These are phyloP conservation scores for Prinia subflava DNA, from an alignment of 2,113 vertebrate species.

Conservation along the genomic window DNA sequence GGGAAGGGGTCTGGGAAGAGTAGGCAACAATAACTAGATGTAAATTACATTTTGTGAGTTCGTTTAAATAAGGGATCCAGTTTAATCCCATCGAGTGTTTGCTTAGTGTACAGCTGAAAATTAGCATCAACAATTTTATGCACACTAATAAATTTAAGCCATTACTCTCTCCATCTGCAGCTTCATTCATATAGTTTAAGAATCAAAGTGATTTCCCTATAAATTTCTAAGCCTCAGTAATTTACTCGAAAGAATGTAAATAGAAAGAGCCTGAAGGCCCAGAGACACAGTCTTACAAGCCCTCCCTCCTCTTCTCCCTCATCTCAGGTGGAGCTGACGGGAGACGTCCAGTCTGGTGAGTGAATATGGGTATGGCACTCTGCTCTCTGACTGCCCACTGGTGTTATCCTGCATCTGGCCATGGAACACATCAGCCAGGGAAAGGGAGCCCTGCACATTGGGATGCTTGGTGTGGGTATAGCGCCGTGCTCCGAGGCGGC, in stretches of 20 bases:
- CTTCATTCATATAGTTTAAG: constrained; percentile 61
- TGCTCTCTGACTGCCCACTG: fast-evolving
- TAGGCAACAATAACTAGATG: constrained; percentile 28
- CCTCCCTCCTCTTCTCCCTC: not conserved
- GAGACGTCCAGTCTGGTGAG: not conserved
- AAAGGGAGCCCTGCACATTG: not conserved
- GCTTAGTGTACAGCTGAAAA: constrained; percentile 63
- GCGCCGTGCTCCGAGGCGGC: not conserved
- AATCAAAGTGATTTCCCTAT: constrained; percentile 51
- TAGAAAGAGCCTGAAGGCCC: constrained; percentile 50
- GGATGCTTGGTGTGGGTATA: not conserved
- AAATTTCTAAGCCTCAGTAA: constrained; percentile 39
- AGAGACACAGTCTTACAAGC: not conserved
- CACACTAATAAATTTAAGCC: constrained; percentile 63
- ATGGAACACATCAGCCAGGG: fast-evolving
- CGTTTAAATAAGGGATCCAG: constrained; percentile 59
- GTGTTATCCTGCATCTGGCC: fast-evolving
- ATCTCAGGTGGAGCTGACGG: not conserved
- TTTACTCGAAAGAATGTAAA: constrained; percentile 49
- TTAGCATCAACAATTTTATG: constrained; percentile 63
- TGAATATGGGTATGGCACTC: fast-evolving
- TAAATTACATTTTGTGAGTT: constrained; percentile 52
- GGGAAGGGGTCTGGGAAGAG: constrained; percentile 36
- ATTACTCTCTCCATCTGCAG: constrained; percentile 66
- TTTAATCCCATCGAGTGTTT: constrained; percentile 43